Evolutionary conservation across 2,797 vertebrate species (phyloP), one percentile per base, ranked within the genome.

Genomic region (Allobates femoralis): DNA sequence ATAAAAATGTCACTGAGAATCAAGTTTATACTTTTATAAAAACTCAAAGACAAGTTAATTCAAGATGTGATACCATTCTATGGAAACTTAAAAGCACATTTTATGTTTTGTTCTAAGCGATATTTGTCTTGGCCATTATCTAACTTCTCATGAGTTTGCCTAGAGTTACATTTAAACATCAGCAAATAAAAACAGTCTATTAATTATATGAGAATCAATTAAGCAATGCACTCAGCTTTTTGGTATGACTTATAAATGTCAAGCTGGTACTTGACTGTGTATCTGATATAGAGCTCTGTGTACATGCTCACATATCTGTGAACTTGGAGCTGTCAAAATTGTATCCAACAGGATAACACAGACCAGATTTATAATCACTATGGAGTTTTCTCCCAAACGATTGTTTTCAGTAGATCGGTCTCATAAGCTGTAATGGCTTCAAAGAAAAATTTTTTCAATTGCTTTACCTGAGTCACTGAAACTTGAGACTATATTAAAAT

Each of bases 181-280:
- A 75, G 37, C 69, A 75, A 75, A 56, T 71, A 37, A 83, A 83
- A 60, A 46, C 67, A 83, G 53, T 83, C 53, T 46, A 74, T 75
- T 75, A 83, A 60, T 75, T 62, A 83, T 50, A 75, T 18, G 32
- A 41, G n/a, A 46, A 64, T 83, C 71, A 50, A 75, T 83, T 74
- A 83, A 34, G 26, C 15, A 23, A 62, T 83, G 69, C 34, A 75
- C 53, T 74, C 69, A 83, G 81, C 51, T 26, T 23, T 73, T 73
- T 56, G 81, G 30, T 56, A 83, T 83, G 67, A 11, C 67, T 60
- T 74, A 21, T 66, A 80, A 80, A 80, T 83, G 81, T 83, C 69
- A 74, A 74, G 69, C 32, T 60, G 34, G 69, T 75, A 62, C 69
- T 75, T 75, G 18, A 67, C 32, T 60, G 53, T 62, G n/a, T 75